phyloP scores from a whole-genome alignment of 2,888 invertebrate genomes.

The Iphiclides podalirius region DNA sequence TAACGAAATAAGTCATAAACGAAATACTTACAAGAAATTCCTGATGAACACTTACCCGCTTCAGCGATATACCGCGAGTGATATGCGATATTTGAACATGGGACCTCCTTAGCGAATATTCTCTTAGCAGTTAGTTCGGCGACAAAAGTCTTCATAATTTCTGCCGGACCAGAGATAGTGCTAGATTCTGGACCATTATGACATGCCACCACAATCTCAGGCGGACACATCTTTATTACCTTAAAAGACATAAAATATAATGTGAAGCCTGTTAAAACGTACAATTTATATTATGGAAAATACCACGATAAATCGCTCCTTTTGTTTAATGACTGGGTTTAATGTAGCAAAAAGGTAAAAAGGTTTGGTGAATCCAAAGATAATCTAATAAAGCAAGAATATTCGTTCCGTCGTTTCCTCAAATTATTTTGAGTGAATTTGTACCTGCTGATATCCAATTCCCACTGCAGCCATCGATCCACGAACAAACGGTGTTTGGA shows the following conservation, averaged over 20 bases:
- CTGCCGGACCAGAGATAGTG: constrained; percentile 87
- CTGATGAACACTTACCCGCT: constrained; percentile 63
- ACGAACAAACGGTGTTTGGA: constrained; percentile 81
- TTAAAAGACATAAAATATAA: constrained; percentile 25
- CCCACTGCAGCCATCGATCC: constrained; percentile 95
- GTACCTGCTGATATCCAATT: constrained; percentile 73
- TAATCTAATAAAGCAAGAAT: no score
- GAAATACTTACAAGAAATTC: no score
- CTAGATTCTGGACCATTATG: constrained; percentile 88
- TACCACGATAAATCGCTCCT: no score
- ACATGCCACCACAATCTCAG: constrained; percentile 86
- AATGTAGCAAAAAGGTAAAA: no score
- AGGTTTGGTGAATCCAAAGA: no score
- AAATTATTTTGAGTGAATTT: no score
- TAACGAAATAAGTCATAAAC: no score
- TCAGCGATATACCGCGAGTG: constrained; percentile 89
- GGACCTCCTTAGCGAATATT: constrained; percentile 56
- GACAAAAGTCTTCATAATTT: constrained; percentile 80
- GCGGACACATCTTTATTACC: constrained; percentile 60
- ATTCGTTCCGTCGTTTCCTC: no score
- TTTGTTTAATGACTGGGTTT: no score
- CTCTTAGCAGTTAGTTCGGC: constrained; percentile 50
- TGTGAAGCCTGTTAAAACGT: no score
- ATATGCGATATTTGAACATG: constrained; percentile 90
- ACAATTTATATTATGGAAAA: no score